Evolutionary conservation across 2,797 vertebrate genomes (phyloP).

Genomic region (Muraenolepis orangiensis): DNA sequence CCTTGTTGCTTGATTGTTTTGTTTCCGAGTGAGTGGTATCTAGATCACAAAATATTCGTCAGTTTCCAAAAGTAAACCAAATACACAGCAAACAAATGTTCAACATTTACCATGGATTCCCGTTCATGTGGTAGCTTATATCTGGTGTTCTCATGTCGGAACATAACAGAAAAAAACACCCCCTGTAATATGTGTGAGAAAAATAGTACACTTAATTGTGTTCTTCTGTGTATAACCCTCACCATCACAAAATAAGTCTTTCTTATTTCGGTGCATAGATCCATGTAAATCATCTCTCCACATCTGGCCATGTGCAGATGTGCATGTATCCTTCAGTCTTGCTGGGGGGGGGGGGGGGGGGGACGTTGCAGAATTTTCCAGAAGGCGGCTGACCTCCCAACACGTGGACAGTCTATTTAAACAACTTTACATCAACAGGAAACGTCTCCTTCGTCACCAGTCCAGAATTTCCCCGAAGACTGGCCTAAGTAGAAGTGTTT

Average conservation of each 20-base stretch:
- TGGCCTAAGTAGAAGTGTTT: neutral
- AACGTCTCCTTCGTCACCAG: neutral
- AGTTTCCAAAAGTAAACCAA: neutral
- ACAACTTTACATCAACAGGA: neutral
- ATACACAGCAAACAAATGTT: neutral
- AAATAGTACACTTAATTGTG: slow-evolving; percentile 34
- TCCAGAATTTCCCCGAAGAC: neutral
- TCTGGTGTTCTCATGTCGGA: slow-evolving; percentile 54
- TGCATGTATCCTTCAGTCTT: neutral
- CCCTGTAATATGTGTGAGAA: slow-evolving; percentile 21
- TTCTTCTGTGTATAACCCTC: slow-evolving; percentile 15
- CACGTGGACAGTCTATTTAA: neutral
- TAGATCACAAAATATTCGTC: neutral
- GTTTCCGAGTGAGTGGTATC: neutral
- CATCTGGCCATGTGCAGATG: neutral
- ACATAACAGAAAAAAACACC: slow-evolving; percentile 43
- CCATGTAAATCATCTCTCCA: neutral
- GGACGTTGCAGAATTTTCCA: neutral
- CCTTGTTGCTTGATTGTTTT: neutral
- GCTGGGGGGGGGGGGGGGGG: neutral
- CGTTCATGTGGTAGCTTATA: slow-evolving; percentile 65
- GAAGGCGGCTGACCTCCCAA: neutral
- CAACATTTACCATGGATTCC: neutral
- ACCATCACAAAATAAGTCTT: neutral
- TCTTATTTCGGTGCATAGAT: neutral